Base-by-base conservation (phyloP, 2,888 invertebrate species). In the Mayetiola destructor region DNA sequence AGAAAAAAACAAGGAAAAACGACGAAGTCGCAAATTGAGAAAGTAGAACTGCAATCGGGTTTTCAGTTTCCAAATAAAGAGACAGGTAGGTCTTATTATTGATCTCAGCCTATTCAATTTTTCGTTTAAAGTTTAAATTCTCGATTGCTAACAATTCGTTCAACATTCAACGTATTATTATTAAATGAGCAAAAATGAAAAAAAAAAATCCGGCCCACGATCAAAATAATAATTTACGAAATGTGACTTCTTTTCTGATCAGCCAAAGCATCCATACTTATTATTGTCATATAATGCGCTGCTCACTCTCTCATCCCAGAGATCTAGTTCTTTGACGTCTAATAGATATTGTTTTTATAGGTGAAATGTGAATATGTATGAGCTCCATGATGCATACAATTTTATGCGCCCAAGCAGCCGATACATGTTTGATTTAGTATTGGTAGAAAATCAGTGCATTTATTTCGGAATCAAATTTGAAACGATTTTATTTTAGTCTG, bases 241-340 rank as follows among this genome's bases (percentile, higher is more conserved):
- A 39, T 39, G 18, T 39, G 39, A 39, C 27, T 18, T 39, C 20
- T 20, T 16, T 39, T 16, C 10, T 9, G 5, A 8, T 3, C 27
- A 48, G n/a, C n/a, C n/a, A 14, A n/a, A 48, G 48, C 48, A 48
- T 48, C 48, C 48, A 48, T 48, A n/a, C 27, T 48, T 48, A 23
- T 42, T 42, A 23, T 48, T 48, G 48, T 48, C 27, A 27, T 27
- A n/a, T n/a, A n/a, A n/a, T 48, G 5, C 16, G 5, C 2, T 27
- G 27, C 27, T 48, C 27, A 27, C n/a, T 23, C 27, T n/a, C n/a
- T n/a, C n/a, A n/a, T n/a, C n/a, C n/a, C n/a, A n/a, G 20, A 23
- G 48, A 48, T 48, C 48, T 48, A 48, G 27, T 48, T 48, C 48
- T 48, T 48, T 48, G 48, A 48, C 48, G 48, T 48, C 48, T 48